Evolutionary conservation across 2,888 invertebrate genomes (phyloP).

Genomic region (Periphyllus acericola): DNA sequence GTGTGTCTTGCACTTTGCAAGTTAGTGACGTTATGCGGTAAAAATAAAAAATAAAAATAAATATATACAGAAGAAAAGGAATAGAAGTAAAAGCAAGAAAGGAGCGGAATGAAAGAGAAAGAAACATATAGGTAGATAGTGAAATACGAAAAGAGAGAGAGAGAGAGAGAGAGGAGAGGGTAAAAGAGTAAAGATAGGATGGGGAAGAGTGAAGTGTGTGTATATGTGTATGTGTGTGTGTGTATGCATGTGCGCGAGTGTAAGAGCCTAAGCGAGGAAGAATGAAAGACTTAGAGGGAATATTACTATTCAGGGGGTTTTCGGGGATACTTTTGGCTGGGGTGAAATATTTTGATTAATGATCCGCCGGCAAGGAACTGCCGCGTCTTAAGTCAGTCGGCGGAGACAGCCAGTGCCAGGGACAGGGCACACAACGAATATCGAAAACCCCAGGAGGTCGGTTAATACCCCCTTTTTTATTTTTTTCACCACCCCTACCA

Average conservation of each 20-base stretch:
- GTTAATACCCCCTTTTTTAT: constrained; percentile 60
- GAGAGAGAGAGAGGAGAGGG: background rate
- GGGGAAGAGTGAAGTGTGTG: background rate
- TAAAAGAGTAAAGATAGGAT: background rate
- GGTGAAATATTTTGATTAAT: constrained; percentile 62
- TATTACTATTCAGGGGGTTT: constrained; percentile 61
- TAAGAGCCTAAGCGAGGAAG: constrained; percentile 57
- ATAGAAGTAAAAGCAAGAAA: background rate
- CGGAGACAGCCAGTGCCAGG: constrained; percentile 62
- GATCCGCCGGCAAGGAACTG: constrained; percentile 58
- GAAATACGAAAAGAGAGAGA: background rate
- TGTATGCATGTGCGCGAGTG: constrained; percentile 19
- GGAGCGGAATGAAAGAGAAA: background rate
- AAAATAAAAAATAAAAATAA: background rate
- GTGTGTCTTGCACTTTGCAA: constrained; percentile 41
- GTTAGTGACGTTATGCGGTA: constrained; percentile 28
- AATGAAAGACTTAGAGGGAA: constrained; percentile 58
- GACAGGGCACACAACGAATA: constrained; percentile 60
- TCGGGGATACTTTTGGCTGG: constrained; percentile 59
- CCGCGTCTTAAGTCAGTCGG: constrained; percentile 61
- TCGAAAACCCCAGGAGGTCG: constrained; percentile 62
- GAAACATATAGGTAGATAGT: background rate
- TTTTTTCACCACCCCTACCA: constrained; percentile 26
- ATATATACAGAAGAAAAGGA: constrained; percentile 11
- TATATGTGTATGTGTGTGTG: background rate